Conservation (phyloP, 2,797 vertebrate genomes). For the Crocodylus rhombifer region DNA sequence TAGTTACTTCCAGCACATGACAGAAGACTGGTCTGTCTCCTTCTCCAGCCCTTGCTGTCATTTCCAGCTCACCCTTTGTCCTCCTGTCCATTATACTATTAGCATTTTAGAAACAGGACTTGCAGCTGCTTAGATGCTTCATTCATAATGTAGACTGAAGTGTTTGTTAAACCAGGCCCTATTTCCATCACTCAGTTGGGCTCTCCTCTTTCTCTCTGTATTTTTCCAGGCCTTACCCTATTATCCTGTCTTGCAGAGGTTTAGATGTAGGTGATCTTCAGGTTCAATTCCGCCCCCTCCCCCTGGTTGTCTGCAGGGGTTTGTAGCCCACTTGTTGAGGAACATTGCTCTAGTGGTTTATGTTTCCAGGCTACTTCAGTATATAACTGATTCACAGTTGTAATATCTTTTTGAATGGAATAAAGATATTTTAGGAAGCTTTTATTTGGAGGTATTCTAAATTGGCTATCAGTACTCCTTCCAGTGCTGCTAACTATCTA, state of each 20-base stretch:
- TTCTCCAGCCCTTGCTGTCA: too few species aligned
- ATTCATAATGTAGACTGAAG: too few species aligned
- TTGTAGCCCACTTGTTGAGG: background rate
- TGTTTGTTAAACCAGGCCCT: too few species aligned
- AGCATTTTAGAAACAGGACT: too few species aligned
- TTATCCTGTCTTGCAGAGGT: background rate
- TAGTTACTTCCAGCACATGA: too few species aligned
- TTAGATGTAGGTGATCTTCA: background rate
- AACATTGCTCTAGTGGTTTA: background rate
- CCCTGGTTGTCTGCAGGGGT: background rate
- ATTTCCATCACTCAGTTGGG: too few species aligned
- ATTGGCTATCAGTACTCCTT: background rate
- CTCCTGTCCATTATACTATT: too few species aligned
- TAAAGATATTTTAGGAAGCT: background rate
- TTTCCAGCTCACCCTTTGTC: too few species aligned
- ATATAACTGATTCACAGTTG: slow-evolving; percentile 4
- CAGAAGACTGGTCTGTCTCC: too few species aligned
- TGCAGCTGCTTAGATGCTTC: too few species aligned
- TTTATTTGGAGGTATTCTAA: background rate
- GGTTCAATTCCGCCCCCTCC: too few species aligned
- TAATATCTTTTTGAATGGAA: background rate
- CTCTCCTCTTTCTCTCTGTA: background rate
- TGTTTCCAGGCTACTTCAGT: background rate
- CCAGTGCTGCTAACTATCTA: background rate
- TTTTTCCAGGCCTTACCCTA: background rate